phyloP scores from a whole-genome alignment of 2,797 vertebrate species.

The Novumbra hubbsi region DNA sequence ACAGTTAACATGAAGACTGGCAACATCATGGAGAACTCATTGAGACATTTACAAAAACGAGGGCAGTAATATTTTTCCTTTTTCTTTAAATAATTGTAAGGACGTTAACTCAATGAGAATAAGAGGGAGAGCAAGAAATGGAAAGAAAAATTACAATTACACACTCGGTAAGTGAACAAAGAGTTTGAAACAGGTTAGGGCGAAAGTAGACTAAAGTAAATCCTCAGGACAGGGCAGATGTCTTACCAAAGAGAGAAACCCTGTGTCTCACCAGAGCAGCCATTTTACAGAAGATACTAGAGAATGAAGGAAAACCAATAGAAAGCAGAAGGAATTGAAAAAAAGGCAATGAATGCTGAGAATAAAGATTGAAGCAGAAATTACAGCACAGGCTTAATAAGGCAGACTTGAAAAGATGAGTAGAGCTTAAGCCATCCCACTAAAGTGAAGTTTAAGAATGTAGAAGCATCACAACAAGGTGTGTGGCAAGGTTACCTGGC shows the following conservation, averaged over 20 bases:
- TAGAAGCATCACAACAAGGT: background rate
- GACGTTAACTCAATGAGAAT: no score
- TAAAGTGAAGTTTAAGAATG: background rate
- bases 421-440: background rate
- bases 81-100: no score
- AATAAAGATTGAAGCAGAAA: constrained; percentile 19
- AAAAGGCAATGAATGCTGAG: constrained; percentile 2
- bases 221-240: constrained; percentile 3
- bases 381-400: background rate
- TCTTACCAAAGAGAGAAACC: constrained; percentile 94
- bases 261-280: constrained; percentile 91
- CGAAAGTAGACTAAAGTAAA: background rate
- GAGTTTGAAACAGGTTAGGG: background rate
- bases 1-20: background rate
- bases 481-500: constrained; percentile 76
- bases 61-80: no score
- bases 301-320: constrained; percentile 31
- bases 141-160: background rate
- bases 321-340: constrained; percentile 16
- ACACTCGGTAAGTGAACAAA: background rate
- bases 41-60: background rate
- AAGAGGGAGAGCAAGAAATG: background rate
- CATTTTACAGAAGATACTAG: constrained; percentile 95
- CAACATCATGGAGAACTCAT: background rate
- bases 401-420: background rate